Percentiles rank a stretch among this genome's conserved stretches.
These are phyloP conservation scores for Orius laevigatus DNA, from an alignment of 1,140 invertebrate genomes.

Conservation along the genomic window DNA sequence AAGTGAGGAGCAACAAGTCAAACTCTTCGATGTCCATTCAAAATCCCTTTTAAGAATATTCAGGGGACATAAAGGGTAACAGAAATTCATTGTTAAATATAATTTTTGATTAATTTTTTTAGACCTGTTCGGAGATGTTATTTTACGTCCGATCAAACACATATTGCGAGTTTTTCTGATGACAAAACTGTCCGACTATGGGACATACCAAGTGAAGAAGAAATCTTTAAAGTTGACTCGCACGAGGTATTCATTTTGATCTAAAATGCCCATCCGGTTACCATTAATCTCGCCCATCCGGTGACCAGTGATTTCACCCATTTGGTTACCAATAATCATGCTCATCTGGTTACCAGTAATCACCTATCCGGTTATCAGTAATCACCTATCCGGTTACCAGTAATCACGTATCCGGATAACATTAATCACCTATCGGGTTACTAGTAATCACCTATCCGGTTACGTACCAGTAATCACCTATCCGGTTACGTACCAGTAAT, in stretches of 20 bases:
- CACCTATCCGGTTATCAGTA: too few species aligned
- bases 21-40: constrained; percentile 73
- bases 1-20: constrained; percentile 70
- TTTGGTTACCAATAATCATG: too few species aligned
- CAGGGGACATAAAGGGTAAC: constrained; percentile 43
- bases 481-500: too few species aligned
- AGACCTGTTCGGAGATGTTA: constrained; percentile 62
- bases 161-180: constrained; percentile 81
- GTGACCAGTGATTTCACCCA: too few species aligned
- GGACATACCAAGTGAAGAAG: constrained; percentile 74
- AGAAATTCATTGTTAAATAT: background rate
- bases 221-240: constrained; percentile 42
- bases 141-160: constrained; percentile 62
- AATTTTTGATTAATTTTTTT: constrained; percentile 21
- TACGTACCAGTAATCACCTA: too few species aligned
- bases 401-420: too few species aligned
- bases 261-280: too few species aligned
- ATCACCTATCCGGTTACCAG: too few species aligned
- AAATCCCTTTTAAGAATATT: constrained; percentile 57
- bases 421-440: too few species aligned
- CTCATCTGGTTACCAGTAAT: too few species aligned
- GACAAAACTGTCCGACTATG: constrained; percentile 78
- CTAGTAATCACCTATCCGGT: too few species aligned
- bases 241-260: constrained; percentile 35
- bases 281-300: too few species aligned